These are phyloP conservation scores for Caenorhabditis latens DNA, from an alignment of 1,140 invertebrate species.

Conservation along the genomic window DNA sequence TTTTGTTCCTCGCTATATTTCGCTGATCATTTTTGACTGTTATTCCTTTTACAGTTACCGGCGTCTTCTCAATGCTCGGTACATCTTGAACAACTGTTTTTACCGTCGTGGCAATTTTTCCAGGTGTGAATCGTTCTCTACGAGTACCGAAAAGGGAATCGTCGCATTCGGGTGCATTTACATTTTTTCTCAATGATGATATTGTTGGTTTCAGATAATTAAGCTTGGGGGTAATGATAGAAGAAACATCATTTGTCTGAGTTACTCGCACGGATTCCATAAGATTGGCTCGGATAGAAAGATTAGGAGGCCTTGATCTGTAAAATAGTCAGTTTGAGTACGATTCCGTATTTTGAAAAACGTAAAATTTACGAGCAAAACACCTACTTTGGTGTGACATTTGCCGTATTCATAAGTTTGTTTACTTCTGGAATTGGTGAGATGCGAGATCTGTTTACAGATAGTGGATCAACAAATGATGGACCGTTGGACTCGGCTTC, in stretches of 20 bases:
- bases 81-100: too few relatives aligned
- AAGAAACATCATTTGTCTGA: too few relatives aligned
- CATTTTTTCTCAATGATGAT: background rate
- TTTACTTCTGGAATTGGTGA: background rate
- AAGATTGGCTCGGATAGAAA: too few relatives aligned
- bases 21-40: too few relatives aligned
- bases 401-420: background rate
- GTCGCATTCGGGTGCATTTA: background rate
- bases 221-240: background rate
- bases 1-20: too few relatives aligned
- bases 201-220: background rate
- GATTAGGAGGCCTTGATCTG: background rate
- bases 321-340: background rate
- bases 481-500: background rate
- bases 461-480: background rate
- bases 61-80: too few relatives aligned
- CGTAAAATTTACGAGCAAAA: background rate
- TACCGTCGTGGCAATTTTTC: too few relatives aligned
- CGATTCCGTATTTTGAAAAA: too few relatives aligned
- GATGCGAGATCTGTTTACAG: background rate
- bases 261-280: too few relatives aligned
- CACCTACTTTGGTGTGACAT: conserved; percentile 16
- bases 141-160: background rate
- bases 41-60: too few relatives aligned
- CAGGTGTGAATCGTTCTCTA: background rate